Evolutionary conservation across 2,113 vertebrate species (phyloP).

Genomic region (Geococcyx californianus): DNA sequence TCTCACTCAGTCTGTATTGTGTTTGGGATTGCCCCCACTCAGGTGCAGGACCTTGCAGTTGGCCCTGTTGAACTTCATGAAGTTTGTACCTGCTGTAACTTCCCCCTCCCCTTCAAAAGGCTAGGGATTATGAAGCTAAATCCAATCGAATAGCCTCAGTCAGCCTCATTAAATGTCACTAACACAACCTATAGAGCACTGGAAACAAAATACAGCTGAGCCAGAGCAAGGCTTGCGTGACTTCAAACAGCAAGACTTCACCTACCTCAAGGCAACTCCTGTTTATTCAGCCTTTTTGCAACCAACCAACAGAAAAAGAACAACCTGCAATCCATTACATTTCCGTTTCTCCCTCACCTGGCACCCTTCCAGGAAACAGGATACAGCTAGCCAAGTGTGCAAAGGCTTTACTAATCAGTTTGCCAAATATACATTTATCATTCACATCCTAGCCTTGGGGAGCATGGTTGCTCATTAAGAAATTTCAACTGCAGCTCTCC

Average conservation of each 20-base stretch:
- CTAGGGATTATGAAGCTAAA: neutral
- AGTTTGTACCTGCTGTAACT: neutral
- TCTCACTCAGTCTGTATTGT: too few species aligned
- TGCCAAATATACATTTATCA: slow-evolving; percentile 62
- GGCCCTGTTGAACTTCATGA: too few species aligned
- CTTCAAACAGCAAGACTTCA: slow-evolving; percentile 60
- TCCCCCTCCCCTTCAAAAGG: neutral
- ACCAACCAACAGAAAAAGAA: slow-evolving; percentile 9
- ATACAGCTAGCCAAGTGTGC: slow-evolving; percentile 57
- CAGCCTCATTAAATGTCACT: slow-evolving; percentile 43
- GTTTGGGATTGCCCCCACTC: too few species aligned
- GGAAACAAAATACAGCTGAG: slow-evolving; percentile 48
- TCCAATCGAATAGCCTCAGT: neutral
- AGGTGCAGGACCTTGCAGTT: too few species aligned
- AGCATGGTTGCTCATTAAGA: neutral
- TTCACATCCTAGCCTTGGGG: slow-evolving; percentile 29
- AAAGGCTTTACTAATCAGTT: slow-evolving; percentile 63
- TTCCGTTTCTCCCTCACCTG: slow-evolving; percentile 58
- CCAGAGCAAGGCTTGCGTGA: slow-evolving; percentile 68
- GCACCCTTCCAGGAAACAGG: slow-evolving; percentile 63
- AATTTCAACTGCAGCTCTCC: neutral
- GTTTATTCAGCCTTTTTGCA: slow-evolving; percentile 61
- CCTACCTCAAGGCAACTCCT: slow-evolving; percentile 71
- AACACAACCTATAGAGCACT: slow-evolving; percentile 42
- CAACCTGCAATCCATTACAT: slow-evolving; percentile 13